Conservation (phyloP, 2,113 vertebrate species). For the Aepyceros melampus region DNA sequence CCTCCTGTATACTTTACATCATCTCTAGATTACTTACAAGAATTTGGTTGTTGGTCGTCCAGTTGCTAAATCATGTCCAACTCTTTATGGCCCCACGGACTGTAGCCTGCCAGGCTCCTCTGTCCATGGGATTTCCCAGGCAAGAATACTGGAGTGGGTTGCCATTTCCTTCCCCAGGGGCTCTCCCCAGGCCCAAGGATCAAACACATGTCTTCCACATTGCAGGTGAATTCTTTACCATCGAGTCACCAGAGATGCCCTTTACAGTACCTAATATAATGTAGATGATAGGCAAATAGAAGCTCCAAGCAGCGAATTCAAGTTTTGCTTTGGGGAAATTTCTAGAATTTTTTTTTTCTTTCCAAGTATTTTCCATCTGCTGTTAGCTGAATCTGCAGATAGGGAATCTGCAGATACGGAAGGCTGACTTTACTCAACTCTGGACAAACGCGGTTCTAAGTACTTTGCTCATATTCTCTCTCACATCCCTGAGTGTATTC, state of each 20-base stretch:
- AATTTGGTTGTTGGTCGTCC: background rate
- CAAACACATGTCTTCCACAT: background rate
- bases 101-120: background rate
- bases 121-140: background rate
- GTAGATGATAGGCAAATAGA: background rate
- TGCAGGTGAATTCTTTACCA: background rate
- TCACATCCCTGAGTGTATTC: background rate
- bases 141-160: background rate
- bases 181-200: background rate
- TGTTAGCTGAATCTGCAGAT: background rate
- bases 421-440: background rate
- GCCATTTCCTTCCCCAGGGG: background rate
- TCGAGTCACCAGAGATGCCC: background rate
- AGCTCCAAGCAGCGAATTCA: background rate
- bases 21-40: background rate
- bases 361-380: background rate
- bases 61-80: background rate
- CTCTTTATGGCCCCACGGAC: background rate
- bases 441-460: accelerated
- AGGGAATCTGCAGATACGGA: background rate
- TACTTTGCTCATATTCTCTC: background rate
- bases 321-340: background rate
- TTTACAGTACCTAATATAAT: background rate
- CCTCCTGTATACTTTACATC: background rate
- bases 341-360: background rate